Conservation (phyloP, 2,888 invertebrate species). For the Drosophila buzzatii region DNA sequence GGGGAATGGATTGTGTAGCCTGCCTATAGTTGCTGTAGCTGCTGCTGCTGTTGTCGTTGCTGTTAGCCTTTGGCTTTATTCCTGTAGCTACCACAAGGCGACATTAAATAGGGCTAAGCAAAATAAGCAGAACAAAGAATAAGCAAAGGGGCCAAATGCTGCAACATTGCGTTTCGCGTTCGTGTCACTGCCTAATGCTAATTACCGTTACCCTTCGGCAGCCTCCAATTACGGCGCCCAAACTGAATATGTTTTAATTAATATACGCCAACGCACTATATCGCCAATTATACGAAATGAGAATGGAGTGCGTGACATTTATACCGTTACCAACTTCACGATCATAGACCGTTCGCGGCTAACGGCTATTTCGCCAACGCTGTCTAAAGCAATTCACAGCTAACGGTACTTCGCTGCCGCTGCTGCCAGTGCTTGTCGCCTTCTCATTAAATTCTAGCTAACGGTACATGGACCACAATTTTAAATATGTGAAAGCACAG, state of each 20-base stretch:
- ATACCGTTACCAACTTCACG: background rate
- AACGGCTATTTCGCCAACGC: background rate
- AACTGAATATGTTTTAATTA: slow-evolving; percentile 60
- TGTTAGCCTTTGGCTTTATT: slow-evolving; percentile 50
- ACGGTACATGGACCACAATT: slow-evolving; percentile 12
- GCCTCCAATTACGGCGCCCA: slow-evolving; percentile 60
- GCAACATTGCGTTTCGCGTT: slow-evolving; percentile 36
- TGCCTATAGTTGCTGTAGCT: background rate
- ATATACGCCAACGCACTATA: slow-evolving; percentile 27
- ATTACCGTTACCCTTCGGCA: slow-evolving; percentile 68
- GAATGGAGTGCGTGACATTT: background rate
- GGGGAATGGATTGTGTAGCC: background rate
- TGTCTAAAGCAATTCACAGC: background rate
- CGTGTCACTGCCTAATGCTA: slow-evolving; percentile 35
- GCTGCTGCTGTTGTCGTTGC: slow-evolving; percentile 14
- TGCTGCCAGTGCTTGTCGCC: background rate
- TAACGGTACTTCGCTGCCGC: background rate
- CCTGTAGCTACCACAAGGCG: slow-evolving; percentile 46
- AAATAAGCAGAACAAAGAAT: background rate
- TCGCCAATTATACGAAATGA: background rate
- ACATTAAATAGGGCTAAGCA: slow-evolving; percentile 41
- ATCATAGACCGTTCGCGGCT: background rate
- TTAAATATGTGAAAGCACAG: slow-evolving; percentile 32
- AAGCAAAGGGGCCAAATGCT: background rate
- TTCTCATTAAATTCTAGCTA: slow-evolving; percentile 8